phyloP scores from a whole-genome alignment of 2,113 vertebrate genomes.

The Lepus americanus region DNA sequence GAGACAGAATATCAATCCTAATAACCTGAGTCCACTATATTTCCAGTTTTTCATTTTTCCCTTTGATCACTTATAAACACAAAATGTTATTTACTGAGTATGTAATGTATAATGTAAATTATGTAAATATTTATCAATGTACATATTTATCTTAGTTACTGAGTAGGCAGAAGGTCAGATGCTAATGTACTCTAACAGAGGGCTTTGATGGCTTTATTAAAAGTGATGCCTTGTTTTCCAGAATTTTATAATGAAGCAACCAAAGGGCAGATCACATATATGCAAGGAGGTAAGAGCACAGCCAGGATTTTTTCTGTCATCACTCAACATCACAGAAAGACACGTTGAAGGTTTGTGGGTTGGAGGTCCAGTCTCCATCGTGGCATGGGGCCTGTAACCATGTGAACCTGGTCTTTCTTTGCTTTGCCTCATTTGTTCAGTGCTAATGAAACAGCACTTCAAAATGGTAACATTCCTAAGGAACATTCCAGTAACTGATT shows the following conservation, averaged over 20 bases:
- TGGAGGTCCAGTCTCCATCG: not conserved
- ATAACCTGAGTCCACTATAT: not conserved
- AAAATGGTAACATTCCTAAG: not conserved
- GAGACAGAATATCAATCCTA: not conserved
- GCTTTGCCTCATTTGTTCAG: not conserved
- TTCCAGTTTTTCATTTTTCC: not conserved
- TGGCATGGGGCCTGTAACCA: not conserved
- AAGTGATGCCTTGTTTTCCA: not conserved
- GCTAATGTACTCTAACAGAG: slow-evolving; percentile 19
- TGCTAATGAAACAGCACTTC: not conserved
- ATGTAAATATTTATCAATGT: too few species aligned
- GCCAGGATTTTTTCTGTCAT: not conserved
- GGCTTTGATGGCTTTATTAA: slow-evolving; percentile 45
- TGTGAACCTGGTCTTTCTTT: not conserved
- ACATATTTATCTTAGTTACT: not conserved
- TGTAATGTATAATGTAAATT: too few species aligned
- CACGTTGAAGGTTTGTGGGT: not conserved
- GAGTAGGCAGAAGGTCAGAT: slow-evolving; percentile 30
- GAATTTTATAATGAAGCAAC: slow-evolving; percentile 32
- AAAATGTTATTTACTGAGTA: not conserved
- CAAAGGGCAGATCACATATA: slow-evolving; percentile 21
- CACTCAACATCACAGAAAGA: not conserved
- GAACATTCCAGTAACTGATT: not conserved
- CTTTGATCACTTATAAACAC: not conserved
- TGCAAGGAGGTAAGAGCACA: not conserved